A percentile compares a stretch with the other conserved stretches of the same genome.
Conservation (phyloP, 2,888 invertebrate species). For the Lomographa bimaculata region DNA sequence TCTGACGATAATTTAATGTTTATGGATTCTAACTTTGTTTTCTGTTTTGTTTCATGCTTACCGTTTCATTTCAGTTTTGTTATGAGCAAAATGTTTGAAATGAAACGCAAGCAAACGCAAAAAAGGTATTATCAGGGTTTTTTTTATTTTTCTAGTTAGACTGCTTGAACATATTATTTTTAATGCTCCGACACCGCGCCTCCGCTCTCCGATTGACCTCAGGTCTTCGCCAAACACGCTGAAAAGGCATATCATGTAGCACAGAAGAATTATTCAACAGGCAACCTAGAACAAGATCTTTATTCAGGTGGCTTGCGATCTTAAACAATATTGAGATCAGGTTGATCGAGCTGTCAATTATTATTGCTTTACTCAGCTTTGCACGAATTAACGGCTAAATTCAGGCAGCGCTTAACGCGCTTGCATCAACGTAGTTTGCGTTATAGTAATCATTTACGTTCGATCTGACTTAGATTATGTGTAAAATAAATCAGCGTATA, state of each 20-base stretch:
- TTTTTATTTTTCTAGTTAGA: neutral
- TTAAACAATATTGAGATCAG: too few relatives aligned
- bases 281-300: too few relatives aligned
- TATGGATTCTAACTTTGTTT: constrained; percentile 3
- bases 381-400: constrained; percentile 3
- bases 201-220: too few relatives aligned
- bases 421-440: too few relatives aligned
- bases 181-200: too few relatives aligned
- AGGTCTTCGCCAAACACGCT: too few relatives aligned
- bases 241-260: too few relatives aligned
- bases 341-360: constrained; percentile 8
- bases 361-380: constrained; percentile 6
- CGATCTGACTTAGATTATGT: neutral
- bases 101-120: constrained; percentile 9
- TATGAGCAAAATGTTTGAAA: constrained; percentile 5
- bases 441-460: neutral
- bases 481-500: constrained; percentile 8
- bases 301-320: too few relatives aligned
- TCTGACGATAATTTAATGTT: neutral
- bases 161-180: neutral
- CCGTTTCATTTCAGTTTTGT: constrained; percentile 18
- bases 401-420: too few relatives aligned
- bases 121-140: constrained; percentile 13
- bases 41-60: constrained; percentile 15
- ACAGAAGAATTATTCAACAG: too few relatives aligned